Evolutionary conservation across 2,888 invertebrate genomes (phyloP), one percentile per base, ranked within the genome.

Genomic region (Lasioglossum zephyrum): DNA sequence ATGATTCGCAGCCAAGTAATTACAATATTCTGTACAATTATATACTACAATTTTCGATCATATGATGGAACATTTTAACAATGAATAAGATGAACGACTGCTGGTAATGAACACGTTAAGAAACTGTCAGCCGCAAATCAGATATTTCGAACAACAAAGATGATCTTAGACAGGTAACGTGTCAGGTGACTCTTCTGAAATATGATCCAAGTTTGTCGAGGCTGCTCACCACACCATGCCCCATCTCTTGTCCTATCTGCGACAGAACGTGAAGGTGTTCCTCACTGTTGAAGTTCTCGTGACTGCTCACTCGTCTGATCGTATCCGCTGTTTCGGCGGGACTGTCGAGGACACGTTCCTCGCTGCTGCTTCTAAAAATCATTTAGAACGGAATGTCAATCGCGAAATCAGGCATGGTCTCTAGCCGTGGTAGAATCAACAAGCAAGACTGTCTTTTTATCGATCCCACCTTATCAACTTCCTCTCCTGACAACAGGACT

Each of bases 281-380:
- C 63, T 93, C 93, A 83, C 93, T 95, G 79, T 95, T 95, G 91
- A 97, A 96, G 93, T 97, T 96, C 93, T 97, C 97, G 93, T 96
- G 96, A 85, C 96, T 96, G 88, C 96, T 96, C n/a, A 96, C 97
- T 91, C 96, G 95, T 80, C 96, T 95, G 73, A 94, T 94, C 76
- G 93, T 92, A 41, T 93, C 93, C 39, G 90, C 88, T 8, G 90
- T 84, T 60, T 92, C 89, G n/a, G 87, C 85, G 6, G 89, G 87
- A 73, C 89, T 94, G 76, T 95, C 95, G 77, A 94, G 92, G 88
- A 95, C 94, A 47, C 93, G 93, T 86, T 95, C 95, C 83, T 95
- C 95, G 89, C 95, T 95, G 90, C 92, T 95, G 82, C 95, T 95
- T 79, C 94, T 94, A 80, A 57, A 70, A 69, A 78, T 4, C 1